phyloP scores from a whole-genome alignment of 2,888 invertebrate genomes.

The Druceiella hillmani region DNA sequence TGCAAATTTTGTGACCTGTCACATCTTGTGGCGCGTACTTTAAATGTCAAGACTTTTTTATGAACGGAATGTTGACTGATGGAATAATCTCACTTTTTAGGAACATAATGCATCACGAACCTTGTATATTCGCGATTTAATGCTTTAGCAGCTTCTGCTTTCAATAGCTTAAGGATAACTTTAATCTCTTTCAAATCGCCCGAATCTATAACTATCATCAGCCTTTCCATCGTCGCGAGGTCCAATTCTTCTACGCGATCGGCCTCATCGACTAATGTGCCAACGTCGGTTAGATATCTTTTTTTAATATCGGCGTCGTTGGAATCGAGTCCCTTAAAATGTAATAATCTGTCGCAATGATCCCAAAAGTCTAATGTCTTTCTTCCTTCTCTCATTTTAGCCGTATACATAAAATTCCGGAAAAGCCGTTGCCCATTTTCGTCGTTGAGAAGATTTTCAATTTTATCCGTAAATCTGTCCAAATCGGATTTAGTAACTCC shows the following conservation, averaged over 20 bases:
- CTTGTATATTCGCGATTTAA: slow-evolving; percentile 38
- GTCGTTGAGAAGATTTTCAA: slow-evolving; percentile 47
- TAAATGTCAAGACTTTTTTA: slow-evolving; percentile 25
- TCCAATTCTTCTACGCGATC: slow-evolving; percentile 43
- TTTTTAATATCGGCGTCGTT: slow-evolving; percentile 30
- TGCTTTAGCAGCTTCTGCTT: slow-evolving; percentile 39
- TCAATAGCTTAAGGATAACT: slow-evolving; percentile 35
- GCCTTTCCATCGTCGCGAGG: slow-evolving; percentile 40
- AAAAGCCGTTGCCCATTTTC: slow-evolving; percentile 44
- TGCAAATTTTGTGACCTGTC: too few relatives aligned
- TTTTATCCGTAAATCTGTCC: slow-evolving; percentile 47
- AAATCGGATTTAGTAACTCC: slow-evolving; percentile 44
- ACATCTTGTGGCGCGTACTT: slow-evolving; percentile 10
- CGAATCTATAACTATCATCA: slow-evolving; percentile 34
- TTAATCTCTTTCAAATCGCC: slow-evolving; percentile 36
- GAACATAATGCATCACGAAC: slow-evolving; percentile 37
- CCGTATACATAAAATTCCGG: slow-evolving; percentile 43
- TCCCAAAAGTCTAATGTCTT: slow-evolving; percentile 42
- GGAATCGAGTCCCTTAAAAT: slow-evolving; percentile 34
- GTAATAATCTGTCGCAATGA: slow-evolving; percentile 36
- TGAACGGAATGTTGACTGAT: slow-evolving; percentile 16
- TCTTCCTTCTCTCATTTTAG: slow-evolving; percentile 39
- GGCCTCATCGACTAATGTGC: slow-evolving; percentile 37
- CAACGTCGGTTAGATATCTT: slow-evolving; percentile 34
- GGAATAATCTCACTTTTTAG: slow-evolving; percentile 26